These are phyloP conservation scores for Tridacna crocea DNA, from an alignment of 2,888 invertebrate genomes.

Conservation along the genomic window DNA sequence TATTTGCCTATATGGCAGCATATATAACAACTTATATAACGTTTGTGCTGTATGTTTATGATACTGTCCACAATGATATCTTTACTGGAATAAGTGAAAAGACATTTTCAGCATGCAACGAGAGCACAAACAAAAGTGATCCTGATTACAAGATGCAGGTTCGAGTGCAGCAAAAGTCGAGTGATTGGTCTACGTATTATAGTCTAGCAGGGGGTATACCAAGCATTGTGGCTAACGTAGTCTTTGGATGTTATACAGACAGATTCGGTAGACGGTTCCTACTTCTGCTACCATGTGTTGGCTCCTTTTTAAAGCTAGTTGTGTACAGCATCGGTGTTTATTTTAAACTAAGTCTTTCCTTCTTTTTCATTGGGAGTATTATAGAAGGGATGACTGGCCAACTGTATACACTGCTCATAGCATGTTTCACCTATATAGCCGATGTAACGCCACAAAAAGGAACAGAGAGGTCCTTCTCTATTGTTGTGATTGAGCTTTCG, in stretches of 20 bases:
- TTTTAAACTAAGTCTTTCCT: conserved; percentile 51
- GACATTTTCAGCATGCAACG: conserved; percentile 28
- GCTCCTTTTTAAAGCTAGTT: conserved; percentile 36
- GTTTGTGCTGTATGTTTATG: conserved; percentile 43
- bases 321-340: conserved; percentile 51
- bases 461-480: conserved; percentile 49
- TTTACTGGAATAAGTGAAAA: conserved; percentile 44
- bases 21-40: conserved; percentile 30
- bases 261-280: conserved; percentile 63
- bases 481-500: conserved; percentile 52
- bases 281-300: conserved; percentile 50
- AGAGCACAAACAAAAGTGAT: conserved; percentile 43
- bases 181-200: conserved; percentile 48
- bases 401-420: conserved; percentile 56
- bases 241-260: conserved; percentile 60
- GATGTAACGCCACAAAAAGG: conserved; percentile 51
- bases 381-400: conserved; percentile 63
- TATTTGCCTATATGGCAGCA: conserved; percentile 49
- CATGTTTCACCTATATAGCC: conserved; percentile 57
- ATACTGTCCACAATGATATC: conserved; percentile 42
- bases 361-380: conserved; percentile 49
- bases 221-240: conserved; percentile 52
- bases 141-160: conserved; percentile 44
- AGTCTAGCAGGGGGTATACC: conserved; percentile 53
- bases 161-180: conserved; percentile 46